Conservation (phyloP, 2,113 vertebrate species). For the Diadophis punctatus region DNA sequence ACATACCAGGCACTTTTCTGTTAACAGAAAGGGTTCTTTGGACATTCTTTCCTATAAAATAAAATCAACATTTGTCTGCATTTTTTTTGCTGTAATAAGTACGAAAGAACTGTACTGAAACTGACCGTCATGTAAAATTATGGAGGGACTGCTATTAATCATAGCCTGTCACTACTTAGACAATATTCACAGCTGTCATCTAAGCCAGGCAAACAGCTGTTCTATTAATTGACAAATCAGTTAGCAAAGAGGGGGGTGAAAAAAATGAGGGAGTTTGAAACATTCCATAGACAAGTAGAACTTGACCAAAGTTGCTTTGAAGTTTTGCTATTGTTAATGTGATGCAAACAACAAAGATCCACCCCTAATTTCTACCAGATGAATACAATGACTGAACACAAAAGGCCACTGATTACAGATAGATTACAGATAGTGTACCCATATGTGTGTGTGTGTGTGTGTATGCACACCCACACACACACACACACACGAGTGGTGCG, state of each 20-base stretch:
- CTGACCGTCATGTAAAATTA: not conserved
- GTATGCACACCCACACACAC: too few species aligned
- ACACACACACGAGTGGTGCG: too few species aligned
- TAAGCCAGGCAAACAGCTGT: constrained; percentile 17
- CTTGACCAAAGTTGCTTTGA: not conserved
- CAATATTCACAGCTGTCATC: not conserved
- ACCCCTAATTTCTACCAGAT: not conserved
- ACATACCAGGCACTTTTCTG: not conserved
- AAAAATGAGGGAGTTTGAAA: not conserved
- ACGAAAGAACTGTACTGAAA: not conserved
- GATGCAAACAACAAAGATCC: not conserved
- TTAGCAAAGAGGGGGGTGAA: constrained; percentile 18
- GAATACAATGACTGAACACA: not conserved
- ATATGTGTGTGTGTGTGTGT: too few species aligned
- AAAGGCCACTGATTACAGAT: too few species aligned
- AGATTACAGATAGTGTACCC: too few species aligned
- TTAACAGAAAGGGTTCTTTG: not conserved
- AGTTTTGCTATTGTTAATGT: not conserved
- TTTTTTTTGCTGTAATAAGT: not conserved
- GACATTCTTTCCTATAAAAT: not conserved
- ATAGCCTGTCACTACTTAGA: constrained; percentile 15
- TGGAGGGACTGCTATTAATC: constrained; percentile 19
- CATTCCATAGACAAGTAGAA: not conserved
- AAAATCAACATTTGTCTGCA: not conserved
- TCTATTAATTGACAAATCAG: constrained; percentile 18